Conservation (phyloP, 2,113 vertebrate species). For the Nothobranchius furzeri region DNA sequence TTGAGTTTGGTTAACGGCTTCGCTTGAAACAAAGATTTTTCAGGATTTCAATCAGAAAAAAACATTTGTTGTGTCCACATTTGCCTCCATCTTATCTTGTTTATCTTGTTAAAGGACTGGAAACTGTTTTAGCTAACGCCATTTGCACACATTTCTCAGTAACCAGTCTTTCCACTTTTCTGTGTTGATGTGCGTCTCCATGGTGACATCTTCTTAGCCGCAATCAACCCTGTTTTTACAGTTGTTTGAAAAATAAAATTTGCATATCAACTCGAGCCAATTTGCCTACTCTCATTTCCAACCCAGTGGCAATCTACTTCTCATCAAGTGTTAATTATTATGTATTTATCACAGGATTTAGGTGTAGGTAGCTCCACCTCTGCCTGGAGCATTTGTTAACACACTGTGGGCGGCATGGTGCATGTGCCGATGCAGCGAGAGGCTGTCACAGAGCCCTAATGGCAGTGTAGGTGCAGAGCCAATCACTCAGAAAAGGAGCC, state of each 20-base stretch:
- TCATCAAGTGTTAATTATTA: constrained; percentile 35
- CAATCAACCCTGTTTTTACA: constrained; percentile 16
- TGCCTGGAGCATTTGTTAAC: constrained; percentile 33
- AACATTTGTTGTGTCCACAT: too few relatives aligned
- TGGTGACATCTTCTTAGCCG: constrained; percentile 25
- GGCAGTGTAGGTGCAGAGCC: constrained; percentile 63
- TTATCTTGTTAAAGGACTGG: too few relatives aligned
- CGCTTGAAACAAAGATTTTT: too few relatives aligned
- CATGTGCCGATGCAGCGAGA: constrained; percentile 50
- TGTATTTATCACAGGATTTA: constrained; percentile 39
- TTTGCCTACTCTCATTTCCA: constrained; percentile 34
- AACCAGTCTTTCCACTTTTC: background rate
- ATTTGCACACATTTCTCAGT: background rate
- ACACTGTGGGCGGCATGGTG: constrained; percentile 45
- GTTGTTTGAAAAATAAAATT: constrained; percentile 31
- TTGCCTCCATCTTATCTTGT: too few relatives aligned
- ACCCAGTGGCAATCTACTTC: constrained; percentile 31
- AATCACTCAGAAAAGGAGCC: constrained; percentile 46
- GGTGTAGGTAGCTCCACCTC: constrained; percentile 36
- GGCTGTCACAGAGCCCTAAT: constrained; percentile 39
- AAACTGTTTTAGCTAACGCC: too few relatives aligned
- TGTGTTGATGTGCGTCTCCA: constrained; percentile 8
- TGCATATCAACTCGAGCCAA: constrained; percentile 34
- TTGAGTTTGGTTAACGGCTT: too few relatives aligned
- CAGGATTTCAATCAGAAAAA: too few relatives aligned